Percentiles rank a stretch among this genome's conserved stretches.
Conservation (phyloP, 2,113 vertebrate species). For the Callospermophilus lateralis region DNA sequence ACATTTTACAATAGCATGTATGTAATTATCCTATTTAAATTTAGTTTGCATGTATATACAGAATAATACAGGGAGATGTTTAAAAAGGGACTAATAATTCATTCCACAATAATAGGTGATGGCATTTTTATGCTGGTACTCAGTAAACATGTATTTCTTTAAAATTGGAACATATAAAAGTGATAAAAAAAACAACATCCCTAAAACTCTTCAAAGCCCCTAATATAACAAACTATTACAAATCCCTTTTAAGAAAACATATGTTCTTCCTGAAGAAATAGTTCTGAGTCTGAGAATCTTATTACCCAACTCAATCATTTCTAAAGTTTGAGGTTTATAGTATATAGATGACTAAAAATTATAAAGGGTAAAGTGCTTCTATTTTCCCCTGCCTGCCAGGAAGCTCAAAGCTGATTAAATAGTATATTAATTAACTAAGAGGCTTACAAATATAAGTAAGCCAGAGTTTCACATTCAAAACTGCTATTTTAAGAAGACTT, state of each 20-base stretch:
- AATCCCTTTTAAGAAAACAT: background rate
- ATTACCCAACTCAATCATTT: background rate
- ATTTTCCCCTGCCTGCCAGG: background rate
- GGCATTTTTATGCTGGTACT: background rate
- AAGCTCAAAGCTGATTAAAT: background rate
- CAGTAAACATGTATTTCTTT: background rate
- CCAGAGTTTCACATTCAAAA: background rate
- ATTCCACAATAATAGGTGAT: background rate
- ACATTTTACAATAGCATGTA: background rate
- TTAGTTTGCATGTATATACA: background rate
- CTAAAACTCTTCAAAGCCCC: background rate
- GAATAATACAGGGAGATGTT: background rate
- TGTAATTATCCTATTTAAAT: background rate
- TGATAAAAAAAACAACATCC: background rate
- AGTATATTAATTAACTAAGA: background rate
- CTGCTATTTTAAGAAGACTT: background rate
- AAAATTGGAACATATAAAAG: background rate
- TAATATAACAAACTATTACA: background rate
- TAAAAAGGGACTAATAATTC: background rate
- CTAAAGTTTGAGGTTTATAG: background rate
- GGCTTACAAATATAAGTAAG: background rate
- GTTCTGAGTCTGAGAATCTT: background rate
- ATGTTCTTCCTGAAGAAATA: background rate
- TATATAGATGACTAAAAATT: background rate
- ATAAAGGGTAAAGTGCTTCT: background rate